Conservation (phyloP, 2,797 vertebrate genomes). For the Ispidina lecontei region DNA sequence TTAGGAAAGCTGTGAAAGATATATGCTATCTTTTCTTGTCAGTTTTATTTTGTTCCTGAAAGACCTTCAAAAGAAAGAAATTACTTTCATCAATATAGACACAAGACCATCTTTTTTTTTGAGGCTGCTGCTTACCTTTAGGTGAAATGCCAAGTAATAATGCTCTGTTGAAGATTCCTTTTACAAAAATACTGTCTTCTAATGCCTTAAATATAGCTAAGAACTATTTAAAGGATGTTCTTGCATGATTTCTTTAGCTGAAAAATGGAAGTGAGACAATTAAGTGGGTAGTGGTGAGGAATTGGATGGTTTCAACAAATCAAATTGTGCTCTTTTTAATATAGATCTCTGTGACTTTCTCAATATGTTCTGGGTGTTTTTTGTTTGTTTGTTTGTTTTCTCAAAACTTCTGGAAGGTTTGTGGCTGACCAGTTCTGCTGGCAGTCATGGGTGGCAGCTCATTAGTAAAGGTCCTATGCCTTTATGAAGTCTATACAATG, state of each 20-base stretch:
- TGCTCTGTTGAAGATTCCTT: neutral
- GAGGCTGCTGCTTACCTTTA: neutral
- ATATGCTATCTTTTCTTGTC: fast-evolving
- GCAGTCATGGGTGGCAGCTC: neutral
- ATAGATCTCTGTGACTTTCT: neutral
- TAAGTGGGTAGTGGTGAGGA: too few relatives aligned
- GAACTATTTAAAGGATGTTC: neutral
- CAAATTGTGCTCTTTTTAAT: neutral
- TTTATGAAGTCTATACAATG: neutral
- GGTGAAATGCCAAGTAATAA: neutral
- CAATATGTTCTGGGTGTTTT: neutral
- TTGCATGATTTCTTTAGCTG: neutral
- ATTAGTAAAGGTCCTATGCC: neutral
- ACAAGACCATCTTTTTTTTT: neutral
- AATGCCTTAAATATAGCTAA: neutral
- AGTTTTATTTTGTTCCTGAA: neutral
- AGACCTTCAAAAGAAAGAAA: neutral
- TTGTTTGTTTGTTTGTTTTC: too few relatives aligned
- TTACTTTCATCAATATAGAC: neutral
- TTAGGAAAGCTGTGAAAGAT: neutral
- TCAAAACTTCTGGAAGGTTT: neutral
- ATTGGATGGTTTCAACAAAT: neutral
- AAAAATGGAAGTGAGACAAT: neutral
- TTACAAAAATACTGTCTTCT: neutral
- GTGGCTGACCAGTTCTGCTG: neutral